phyloP scores from a whole-genome alignment of 37 sponge, comb jelly and placozoan species.

The Hexactinellida sp. region DNA sequence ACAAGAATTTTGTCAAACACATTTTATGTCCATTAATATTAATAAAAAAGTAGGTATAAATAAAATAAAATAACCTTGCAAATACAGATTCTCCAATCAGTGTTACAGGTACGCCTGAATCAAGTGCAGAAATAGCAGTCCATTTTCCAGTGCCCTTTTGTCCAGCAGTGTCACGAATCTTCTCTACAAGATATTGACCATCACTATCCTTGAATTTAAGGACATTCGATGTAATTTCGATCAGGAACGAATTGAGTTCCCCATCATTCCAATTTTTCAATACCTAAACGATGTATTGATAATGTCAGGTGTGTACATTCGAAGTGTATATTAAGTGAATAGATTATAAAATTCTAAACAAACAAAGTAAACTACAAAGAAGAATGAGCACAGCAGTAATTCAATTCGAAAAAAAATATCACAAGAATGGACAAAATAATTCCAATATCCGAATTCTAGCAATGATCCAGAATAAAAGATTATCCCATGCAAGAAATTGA shows the following conservation, averaged over 20 bases:
- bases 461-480: too few relatives aligned
- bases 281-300: slow-evolving; percentile 35
- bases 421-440: too few relatives aligned
- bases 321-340: background rate
- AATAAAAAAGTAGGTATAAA: too few relatives aligned
- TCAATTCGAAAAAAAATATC: too few relatives aligned
- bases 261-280: slow-evolving; percentile 89
- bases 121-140: slow-evolving; percentile 95
- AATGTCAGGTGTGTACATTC: background rate
- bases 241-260: slow-evolving; percentile 92
- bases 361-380: background rate
- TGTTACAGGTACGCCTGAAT: slow-evolving; percentile 90
- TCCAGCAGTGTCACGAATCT: slow-evolving; percentile 89
- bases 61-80: slow-evolving; percentile 54
- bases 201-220: slow-evolving; percentile 82
- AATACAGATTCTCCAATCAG: slow-evolving; percentile 95
- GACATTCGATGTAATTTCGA: slow-evolving; percentile 83
- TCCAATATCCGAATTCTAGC: too few relatives aligned
- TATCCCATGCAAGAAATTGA: too few relatives aligned
- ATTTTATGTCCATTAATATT: too few relatives aligned
- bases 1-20: too few relatives aligned
- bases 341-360: background rate
- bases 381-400: background rate
- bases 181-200: slow-evolving; percentile 67
- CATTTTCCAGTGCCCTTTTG: slow-evolving; percentile 99